Conservation (phyloP, 2,888 invertebrate species). For the Sturmia bella region DNA sequence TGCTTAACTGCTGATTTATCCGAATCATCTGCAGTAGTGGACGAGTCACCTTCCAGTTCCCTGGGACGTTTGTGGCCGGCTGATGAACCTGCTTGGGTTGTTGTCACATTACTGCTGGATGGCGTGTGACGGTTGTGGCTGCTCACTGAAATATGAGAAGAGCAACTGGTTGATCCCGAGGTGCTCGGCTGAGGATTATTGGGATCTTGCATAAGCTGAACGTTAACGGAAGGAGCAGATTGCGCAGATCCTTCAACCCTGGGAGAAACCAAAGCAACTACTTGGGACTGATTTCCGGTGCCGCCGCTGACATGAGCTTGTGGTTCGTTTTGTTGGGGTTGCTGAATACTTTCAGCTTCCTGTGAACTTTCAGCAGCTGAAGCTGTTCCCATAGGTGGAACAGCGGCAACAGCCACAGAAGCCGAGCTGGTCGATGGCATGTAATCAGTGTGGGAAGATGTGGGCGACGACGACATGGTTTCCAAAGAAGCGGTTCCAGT, state of each 20-base stretch:
- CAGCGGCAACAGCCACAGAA: conserved; percentile 85
- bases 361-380: conserved; percentile 82
- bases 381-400: conserved; percentile 84
- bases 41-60: conserved; percentile 84
- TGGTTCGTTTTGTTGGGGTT: conserved; percentile 79
- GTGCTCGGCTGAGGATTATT: conserved; percentile 81
- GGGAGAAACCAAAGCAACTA: conserved; percentile 87
- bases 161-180: conserved; percentile 78
- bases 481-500: conserved; percentile 82
- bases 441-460: conserved; percentile 90
- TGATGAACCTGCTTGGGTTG: conserved; percentile 84
- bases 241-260: conserved; percentile 85
- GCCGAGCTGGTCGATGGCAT: conserved; percentile 92
- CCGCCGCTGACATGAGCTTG: conserved; percentile 80
- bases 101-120: conserved; percentile 87
- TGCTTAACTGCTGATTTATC: conserved; percentile 78
- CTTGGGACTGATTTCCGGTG: conserved; percentile 83
- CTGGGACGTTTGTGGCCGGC: conserved; percentile 84
- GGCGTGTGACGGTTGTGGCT: conserved; percentile 82
- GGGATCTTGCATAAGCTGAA: conserved; percentile 77
- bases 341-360: conserved; percentile 81
- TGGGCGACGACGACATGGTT: conserved; percentile 86
- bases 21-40: conserved; percentile 82
- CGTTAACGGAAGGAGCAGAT: conserved; percentile 75
- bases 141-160: conserved; percentile 81